Evolutionary conservation across 1,140 invertebrate species (phyloP).

Genomic region (Dufourea novaeangliae): DNA sequence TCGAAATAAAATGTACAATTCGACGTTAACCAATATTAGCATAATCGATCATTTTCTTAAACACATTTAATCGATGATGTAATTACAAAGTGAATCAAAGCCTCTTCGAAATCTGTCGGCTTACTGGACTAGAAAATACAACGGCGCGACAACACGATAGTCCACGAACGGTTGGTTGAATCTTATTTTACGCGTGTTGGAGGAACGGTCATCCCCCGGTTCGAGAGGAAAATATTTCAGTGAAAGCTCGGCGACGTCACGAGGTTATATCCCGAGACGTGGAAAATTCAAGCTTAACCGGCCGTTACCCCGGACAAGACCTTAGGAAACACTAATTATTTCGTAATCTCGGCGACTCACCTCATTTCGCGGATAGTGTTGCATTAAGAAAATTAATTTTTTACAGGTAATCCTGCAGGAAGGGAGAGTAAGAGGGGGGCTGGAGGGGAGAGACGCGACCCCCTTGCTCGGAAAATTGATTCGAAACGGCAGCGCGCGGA

Average conservation of each 20-base stretch:
- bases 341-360: slow-evolving; percentile 61
- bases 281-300: slow-evolving; percentile 26
- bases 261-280: neutral
- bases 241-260: neutral
- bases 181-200: neutral
- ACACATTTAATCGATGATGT: too few relatives aligned
- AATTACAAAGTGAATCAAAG: too few relatives aligned
- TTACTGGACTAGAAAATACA: slow-evolving; percentile 1
- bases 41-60: too few relatives aligned
- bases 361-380: slow-evolving; percentile 65
- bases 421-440: neutral
- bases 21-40: too few relatives aligned
- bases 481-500: slow-evolving; percentile 28
- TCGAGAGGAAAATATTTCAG: neutral
- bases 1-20: too few relatives aligned
- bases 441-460: neutral
- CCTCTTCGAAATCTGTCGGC: too few relatives aligned
- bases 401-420: slow-evolving; percentile 21
- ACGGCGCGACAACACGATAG: neutral
- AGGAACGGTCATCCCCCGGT: neutral
- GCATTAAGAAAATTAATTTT: slow-evolving; percentile 68
- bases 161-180: neutral
- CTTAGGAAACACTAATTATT: slow-evolving; percentile 60
- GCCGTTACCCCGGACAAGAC: slow-evolving; percentile 14
- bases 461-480: slow-evolving; percentile 47